These are phyloP conservation scores for Pipistrellus nathusii DNA, from an alignment of 2,797 vertebrate genomes.

Conservation along the genomic window DNA sequence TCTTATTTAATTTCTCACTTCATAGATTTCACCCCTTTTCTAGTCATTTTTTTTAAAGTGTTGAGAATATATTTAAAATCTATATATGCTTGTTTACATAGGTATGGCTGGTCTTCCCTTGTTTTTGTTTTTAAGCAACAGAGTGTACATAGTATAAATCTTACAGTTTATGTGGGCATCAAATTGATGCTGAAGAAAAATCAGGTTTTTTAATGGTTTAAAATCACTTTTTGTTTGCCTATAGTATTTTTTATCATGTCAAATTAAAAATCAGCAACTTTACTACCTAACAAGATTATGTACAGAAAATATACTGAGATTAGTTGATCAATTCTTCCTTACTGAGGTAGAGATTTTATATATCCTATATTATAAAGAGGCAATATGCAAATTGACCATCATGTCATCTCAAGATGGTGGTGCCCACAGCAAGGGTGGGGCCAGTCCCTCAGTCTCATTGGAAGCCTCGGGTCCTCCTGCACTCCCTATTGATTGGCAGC, in stretches of 20 bases:
- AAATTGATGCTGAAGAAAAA: not conserved
- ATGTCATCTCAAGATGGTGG: no score
- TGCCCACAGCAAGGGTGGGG: no score
- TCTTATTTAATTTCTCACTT: constrained; percentile 43
- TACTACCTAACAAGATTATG: not conserved
- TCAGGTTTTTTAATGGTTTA: not conserved
- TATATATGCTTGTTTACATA: not conserved
- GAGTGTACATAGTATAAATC: not conserved
- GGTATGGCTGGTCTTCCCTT: not conserved
- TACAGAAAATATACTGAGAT: not conserved
- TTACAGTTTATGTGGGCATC: not conserved
- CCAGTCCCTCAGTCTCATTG: no score
- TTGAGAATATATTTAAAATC: constrained; percentile 43
- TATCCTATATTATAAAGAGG: no score
- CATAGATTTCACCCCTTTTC: not conserved
- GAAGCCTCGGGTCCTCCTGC: no score
- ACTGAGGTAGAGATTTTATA: not conserved
- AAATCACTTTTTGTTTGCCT: not conserved
- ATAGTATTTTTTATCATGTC: not conserved
- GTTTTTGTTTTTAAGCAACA: not conserved
- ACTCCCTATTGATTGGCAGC: no score
- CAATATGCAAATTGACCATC: no score
- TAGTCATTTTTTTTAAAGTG: not conserved
- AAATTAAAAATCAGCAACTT: not conserved
- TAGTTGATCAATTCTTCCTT: constrained; percentile 27